Evolutionary conservation across 1,140 invertebrate genomes (phyloP), one percentile per base, ranked within the genome.

Genomic region (Drosophila pachea): DNA sequence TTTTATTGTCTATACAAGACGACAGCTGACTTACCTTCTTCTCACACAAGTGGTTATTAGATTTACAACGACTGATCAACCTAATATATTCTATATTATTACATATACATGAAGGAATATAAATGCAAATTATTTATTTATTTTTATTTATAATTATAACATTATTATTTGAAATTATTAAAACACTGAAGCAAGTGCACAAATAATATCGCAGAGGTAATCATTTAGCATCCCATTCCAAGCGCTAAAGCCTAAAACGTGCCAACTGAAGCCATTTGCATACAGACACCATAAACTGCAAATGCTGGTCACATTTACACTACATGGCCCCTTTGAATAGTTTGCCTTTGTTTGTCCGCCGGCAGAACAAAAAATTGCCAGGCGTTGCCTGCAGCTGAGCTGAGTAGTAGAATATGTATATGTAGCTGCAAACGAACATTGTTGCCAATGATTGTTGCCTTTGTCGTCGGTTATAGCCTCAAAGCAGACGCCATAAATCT

Each of bases 401-500:
- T 9, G 42, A 35, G 12, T 11, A 14, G 16, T n/a, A 14, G 31
- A 12, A 43, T 12, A 14, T 40, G 31, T 29, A 33, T 38, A 59
- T 59, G 47, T 42, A 47, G 52, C 60, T 58, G 40, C 64, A 58
- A 81, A 53, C 66, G 77, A 62, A 64, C 78, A 81, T 81, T 76
- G 77, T 67, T 81, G 63, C 59, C 62, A 78, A 50, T 74, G 55
- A 40, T 40, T 42, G 35, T 32, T 12, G 56, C 52, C 42, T 36
- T 11, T 68, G 64, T 68, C 36, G 40, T 53, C 58, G 64, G 36
- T 64, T 60, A 68, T 81, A 79, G 67, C 77, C 77, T 76, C 77
- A 81, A 81, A 76, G 77, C 77, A 81, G 78, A 81, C 78, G 67
- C 72, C 78, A 76, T 81, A 81, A 81, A 81, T 81, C 78, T 74